Evolutionary conservation across 2,888 invertebrate species (phyloP).

Genomic region (Andrena hattorfiana): DNA sequence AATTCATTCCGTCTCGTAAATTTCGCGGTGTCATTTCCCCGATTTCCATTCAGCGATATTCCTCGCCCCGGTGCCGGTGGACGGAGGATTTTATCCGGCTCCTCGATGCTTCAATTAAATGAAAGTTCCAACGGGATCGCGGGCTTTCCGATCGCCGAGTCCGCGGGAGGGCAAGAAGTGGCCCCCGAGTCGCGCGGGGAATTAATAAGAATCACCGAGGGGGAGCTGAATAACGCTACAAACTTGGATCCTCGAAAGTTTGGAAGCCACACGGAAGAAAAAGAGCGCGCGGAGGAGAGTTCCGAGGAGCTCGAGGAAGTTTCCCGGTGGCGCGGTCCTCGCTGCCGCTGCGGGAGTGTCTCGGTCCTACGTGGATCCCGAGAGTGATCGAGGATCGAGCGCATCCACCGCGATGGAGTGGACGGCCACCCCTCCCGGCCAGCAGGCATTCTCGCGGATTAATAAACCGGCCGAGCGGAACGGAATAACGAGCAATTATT

Average conservation of each 20-base stretch:
- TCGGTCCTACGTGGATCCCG: too few relatives aligned
- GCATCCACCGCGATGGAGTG: too few relatives aligned
- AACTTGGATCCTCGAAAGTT: conserved; percentile 51
- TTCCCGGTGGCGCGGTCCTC: background rate
- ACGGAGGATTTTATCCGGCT: too few relatives aligned
- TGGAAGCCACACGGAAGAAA: conserved; percentile 23
- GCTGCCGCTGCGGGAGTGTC: too few relatives aligned
- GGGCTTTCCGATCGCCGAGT: background rate
- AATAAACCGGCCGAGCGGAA: too few relatives aligned
- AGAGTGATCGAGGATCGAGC: too few relatives aligned
- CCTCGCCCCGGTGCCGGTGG: background rate
- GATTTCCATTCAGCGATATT: conserved; percentile 4
- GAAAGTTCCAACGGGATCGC: conserved; percentile 26
- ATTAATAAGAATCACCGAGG: conserved; percentile 47
- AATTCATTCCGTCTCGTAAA: conserved; percentile 37
- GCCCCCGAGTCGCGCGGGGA: conserved; percentile 15
- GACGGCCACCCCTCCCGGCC: too few relatives aligned
- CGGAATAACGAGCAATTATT: too few relatives aligned
- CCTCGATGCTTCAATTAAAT: conserved; percentile 8
- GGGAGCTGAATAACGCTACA: conserved; percentile 38
- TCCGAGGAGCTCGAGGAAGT: conserved; percentile 20
- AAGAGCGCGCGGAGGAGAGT: conserved; percentile 16
- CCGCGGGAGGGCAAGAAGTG: conserved; percentile 1
- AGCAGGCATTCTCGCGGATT: too few relatives aligned
- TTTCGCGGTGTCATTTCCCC: background rate